phyloP scores from a whole-genome alignment of 2,888 invertebrate genomes.

The Mermis nigrescens region DNA sequence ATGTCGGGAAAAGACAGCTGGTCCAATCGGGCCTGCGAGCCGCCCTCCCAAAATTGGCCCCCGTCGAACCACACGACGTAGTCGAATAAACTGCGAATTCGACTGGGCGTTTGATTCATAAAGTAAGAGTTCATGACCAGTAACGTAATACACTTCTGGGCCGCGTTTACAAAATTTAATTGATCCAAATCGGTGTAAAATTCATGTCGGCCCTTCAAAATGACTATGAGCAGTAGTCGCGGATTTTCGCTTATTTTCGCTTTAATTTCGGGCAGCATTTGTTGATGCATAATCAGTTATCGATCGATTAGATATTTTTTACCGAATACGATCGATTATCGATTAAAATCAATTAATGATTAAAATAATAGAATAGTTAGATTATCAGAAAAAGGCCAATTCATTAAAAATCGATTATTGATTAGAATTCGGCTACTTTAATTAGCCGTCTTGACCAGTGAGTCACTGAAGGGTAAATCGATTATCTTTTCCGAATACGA shows the following conservation, averaged over 20 bases:
- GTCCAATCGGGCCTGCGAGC: neutral
- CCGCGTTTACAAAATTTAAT: neutral
- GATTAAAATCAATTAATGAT: too few species aligned
- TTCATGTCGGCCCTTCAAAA: neutral
- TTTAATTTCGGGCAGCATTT: neutral
- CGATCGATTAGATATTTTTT: too few species aligned
- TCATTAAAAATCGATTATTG: too few species aligned
- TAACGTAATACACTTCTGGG: neutral
- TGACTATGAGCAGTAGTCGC: neutral
- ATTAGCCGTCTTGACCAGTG: too few species aligned
- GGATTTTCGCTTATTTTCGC: neutral
- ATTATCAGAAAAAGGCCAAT: too few species aligned
- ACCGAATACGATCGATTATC: too few species aligned
- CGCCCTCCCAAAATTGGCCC: neutral
- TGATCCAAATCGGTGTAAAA: slow-evolving; percentile 1
- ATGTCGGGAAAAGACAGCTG: neutral
- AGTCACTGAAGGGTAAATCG: too few species aligned
- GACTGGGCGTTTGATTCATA: neutral
- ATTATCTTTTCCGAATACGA: too few species aligned
- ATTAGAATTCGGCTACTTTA: too few species aligned
- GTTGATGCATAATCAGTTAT: neutral
- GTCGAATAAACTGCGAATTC: neutral
- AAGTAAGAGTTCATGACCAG: neutral
- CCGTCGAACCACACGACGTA: neutral
- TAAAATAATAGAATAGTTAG: too few species aligned